Evolutionary conservation across 2,888 invertebrate species (phyloP), one percentile per base, ranked within the genome.

Genomic region (Eupsilia transversa): DNA sequence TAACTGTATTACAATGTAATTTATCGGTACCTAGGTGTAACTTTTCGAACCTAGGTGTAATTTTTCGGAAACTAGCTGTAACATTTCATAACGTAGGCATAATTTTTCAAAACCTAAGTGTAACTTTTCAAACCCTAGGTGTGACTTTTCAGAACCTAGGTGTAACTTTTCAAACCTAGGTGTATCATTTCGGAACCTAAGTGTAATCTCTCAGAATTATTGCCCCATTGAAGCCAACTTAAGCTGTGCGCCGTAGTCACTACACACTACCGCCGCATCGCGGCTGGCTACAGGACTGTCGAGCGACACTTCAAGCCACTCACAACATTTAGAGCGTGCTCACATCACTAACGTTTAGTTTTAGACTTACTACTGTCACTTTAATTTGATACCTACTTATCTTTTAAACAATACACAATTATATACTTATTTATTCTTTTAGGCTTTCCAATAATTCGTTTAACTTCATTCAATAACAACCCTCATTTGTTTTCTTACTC

Each of bases 231-330:
- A 96, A 96, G 95, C 95, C 94, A 94, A 94, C 93, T 90, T 91
- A 96, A 96, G 96, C 95, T 88, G 94, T 94, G 94, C 94, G 94
- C 94, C 94, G 94, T 93, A 92, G 94, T 93, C 94, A 94, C 95
- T 95, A 95, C 94, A 93, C 94, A 94, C 95, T 96, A 96, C 94
- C 87, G 89, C 91, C 92, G 92, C 92, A 77, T 72, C 80, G 88
- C 88, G 88, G 79, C 81, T 77, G 85, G 88, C 88, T 87, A 86
- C 86, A 83, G 72, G 87, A 90, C 94, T 94, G 94, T 96, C 96
- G 96, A 96, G 96, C 96, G 93, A 95, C 94, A 96, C 94, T 95
- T 96, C 96, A 95, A 95, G 93, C 88, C 91, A 87, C 79, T 85
- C 82, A 83, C 87, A 87, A 88, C 87, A 80, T 85, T 86, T 79